These are phyloP conservation scores for Strix aluco DNA, from an alignment of 2,113 vertebrate species.

Conservation along the genomic window DNA sequence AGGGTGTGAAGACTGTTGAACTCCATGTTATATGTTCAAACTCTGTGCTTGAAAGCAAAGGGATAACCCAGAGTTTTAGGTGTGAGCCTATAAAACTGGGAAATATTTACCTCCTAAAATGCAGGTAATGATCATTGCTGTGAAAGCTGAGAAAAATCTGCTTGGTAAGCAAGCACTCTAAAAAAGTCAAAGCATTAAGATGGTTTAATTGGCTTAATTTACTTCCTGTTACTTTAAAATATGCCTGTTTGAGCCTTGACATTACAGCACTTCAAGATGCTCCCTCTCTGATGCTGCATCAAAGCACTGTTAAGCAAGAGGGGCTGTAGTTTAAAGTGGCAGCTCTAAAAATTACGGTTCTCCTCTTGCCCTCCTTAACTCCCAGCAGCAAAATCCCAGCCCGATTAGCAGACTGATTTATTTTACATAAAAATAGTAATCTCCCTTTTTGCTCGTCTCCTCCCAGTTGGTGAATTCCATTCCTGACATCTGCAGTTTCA, in stretches of 20 bases:
- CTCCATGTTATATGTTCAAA: background rate
- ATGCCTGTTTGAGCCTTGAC: constrained; percentile 60
- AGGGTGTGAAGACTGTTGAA: background rate
- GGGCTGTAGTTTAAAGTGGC: constrained; percentile 67
- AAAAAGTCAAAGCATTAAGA: constrained; percentile 41
- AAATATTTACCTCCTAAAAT: background rate
- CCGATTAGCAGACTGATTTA: constrained; percentile 72
- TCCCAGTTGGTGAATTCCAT: constrained; percentile 60
- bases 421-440: constrained; percentile 69
- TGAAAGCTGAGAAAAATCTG: constrained; percentile 13
- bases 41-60: background rate
- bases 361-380: constrained; percentile 72
- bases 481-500: constrained; percentile 65
- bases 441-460: background rate
- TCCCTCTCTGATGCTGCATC: constrained; percentile 60
- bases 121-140: background rate
- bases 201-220: constrained; percentile 70
- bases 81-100: background rate
- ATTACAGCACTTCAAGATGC: constrained; percentile 34
- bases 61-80: background rate
- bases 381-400: constrained; percentile 71
- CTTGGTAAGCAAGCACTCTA: constrained; percentile 38
- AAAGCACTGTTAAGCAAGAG: constrained; percentile 31
- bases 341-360: constrained; percentile 68
- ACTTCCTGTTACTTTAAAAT: constrained; percentile 69